Evolutionary conservation across 2,888 invertebrate species (phyloP).

Genomic region (Agrotis segetum): DNA sequence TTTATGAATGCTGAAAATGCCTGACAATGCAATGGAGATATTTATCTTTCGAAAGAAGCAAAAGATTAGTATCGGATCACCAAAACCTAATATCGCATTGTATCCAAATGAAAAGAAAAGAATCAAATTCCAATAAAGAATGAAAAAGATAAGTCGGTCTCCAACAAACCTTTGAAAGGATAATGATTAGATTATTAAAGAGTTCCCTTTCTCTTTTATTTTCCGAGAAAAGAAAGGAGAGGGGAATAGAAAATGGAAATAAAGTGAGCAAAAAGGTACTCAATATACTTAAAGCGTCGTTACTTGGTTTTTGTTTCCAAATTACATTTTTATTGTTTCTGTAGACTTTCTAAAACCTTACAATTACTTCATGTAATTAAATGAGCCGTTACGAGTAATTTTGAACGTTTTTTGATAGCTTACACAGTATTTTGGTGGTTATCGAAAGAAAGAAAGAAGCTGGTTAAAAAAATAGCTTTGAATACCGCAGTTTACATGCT

Average conservation of each 20-base stretch:
- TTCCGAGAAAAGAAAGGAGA: neutral
- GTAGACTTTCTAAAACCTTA: slow-evolving; percentile 9
- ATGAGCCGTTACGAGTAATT: slow-evolving; percentile 12
- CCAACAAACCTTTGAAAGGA: slow-evolving; percentile 28
- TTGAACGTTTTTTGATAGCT: no score
- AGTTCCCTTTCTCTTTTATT: slow-evolving; percentile 7
- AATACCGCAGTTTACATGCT: no score
- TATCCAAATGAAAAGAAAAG: slow-evolving; percentile 13
- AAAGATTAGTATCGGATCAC: neutral
- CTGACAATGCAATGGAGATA: no score
- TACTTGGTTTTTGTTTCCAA: slow-evolving; percentile 43
- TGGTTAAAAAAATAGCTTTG: no score
- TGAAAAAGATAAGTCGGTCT: neutral
- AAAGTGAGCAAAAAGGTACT: slow-evolving; percentile 29
- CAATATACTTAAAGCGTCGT: slow-evolving; percentile 37
- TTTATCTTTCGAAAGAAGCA: no score
- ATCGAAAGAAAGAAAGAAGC: no score
- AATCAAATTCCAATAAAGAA: slow-evolving; percentile 5
- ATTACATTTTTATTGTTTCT: slow-evolving; percentile 45
- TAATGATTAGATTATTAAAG: slow-evolving; percentile 26
- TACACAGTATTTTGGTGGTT: no score
- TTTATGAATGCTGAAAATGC: neutral
- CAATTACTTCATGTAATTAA: slow-evolving; percentile 38
- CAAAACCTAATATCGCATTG: neutral
- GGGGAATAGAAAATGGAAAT: neutral